A percentile compares a stretch with the other conserved stretches of the same genome.
These are phyloP conservation scores for Oryzias curvinotus DNA, from an alignment of 2,113 vertebrate species.

Conservation along the genomic window DNA sequence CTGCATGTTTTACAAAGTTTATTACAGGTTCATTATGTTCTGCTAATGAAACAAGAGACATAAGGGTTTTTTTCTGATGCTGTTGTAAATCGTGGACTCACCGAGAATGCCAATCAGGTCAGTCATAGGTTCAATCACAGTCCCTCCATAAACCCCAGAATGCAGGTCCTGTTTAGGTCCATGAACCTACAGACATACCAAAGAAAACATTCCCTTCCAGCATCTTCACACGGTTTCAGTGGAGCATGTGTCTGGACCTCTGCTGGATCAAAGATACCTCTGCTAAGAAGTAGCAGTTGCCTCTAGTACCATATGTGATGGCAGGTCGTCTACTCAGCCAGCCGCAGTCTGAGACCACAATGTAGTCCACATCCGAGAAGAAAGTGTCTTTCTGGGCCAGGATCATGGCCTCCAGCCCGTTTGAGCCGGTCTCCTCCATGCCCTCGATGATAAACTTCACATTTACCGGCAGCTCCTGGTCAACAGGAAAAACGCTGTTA, in stretches of 20 bases:
- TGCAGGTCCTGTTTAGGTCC: conserved; percentile 80
- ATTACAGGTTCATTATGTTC: too few species aligned
- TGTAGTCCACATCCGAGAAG: conserved; percentile 81
- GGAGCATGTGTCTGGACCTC: background rate
- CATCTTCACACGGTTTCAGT: background rate
- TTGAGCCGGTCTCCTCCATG: conserved; percentile 84
- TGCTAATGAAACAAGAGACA: too few species aligned
- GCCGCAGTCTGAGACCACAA: conserved; percentile 81
- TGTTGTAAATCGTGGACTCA: conserved; percentile 33
- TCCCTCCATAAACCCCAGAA: conserved; percentile 79
- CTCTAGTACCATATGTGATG: conserved; percentile 83
- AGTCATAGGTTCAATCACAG: conserved; percentile 80
- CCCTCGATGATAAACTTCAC: conserved; percentile 83
- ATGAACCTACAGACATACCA: conserved; percentile 67
- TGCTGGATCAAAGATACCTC: conserved; percentile 64
- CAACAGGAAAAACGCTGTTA: background rate
- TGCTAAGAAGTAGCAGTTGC: conserved; percentile 83
- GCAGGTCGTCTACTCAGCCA: conserved; percentile 80
- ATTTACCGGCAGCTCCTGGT: conserved; percentile 82
- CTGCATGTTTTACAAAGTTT: too few species aligned
- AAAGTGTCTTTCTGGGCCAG: conserved; percentile 76
- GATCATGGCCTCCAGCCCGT: conserved; percentile 78
- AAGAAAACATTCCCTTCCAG: background rate
- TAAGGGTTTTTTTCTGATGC: too few species aligned
- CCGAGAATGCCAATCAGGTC: conserved; percentile 80